These are phyloP conservation scores for Mylabris sibirica DNA, from an alignment of 2,888 invertebrate genomes.

Conservation along the genomic window DNA sequence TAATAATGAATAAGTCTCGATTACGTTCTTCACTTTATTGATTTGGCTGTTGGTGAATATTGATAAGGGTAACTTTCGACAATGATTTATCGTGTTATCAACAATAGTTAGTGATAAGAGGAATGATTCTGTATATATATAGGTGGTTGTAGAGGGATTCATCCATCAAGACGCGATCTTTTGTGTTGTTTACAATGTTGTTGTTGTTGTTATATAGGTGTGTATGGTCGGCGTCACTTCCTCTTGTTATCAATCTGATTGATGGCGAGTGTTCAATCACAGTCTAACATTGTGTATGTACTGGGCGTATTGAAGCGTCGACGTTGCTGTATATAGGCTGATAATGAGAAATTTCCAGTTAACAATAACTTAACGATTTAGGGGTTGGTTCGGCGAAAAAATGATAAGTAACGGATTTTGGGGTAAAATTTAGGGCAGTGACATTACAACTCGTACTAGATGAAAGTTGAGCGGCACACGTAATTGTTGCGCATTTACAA, in stretches of 20 bases:
- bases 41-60: not conserved
- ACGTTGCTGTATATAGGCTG: not conserved
- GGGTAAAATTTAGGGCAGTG: too few relatives aligned
- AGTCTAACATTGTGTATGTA: slow-evolving; percentile 15
- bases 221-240: slow-evolving; percentile 50
- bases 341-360: slow-evolving; percentile 12
- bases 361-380: not conserved
- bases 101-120: slow-evolving; percentile 21
- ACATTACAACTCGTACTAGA: too few relatives aligned
- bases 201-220: slow-evolving; percentile 19
- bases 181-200: slow-evolving; percentile 18
- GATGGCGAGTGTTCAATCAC: slow-evolving; percentile 39
- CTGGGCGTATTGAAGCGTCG: not conserved
- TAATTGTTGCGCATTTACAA: too few relatives aligned
- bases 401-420: too few relatives aligned
- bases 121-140: not conserved
- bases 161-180: slow-evolving; percentile 35
- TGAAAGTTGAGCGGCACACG: too few relatives aligned
- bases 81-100: slow-evolving; percentile 36
- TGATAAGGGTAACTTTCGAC: slow-evolving; percentile 16
- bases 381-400: too few relatives aligned
- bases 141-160: not conserved
- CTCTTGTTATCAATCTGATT: slow-evolving; percentile 53
- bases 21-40: not conserved
- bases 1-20: not conserved